These are phyloP conservation scores for Carduelis carduelis DNA, from an alignment of 2,797 vertebrate genomes.

Conservation along the genomic window DNA sequence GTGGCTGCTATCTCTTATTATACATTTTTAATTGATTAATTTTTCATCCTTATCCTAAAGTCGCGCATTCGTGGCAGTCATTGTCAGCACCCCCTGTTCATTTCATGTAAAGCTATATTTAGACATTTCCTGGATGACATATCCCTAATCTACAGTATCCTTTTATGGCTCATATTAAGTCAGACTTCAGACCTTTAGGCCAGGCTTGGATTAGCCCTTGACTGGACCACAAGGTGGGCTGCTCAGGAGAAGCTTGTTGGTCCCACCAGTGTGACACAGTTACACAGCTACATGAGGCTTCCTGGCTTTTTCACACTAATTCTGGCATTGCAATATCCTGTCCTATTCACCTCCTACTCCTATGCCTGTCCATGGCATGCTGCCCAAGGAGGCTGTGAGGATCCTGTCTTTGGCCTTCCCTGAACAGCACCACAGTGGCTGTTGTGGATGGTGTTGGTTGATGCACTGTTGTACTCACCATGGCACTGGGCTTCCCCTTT, in stretches of 20 bases:
- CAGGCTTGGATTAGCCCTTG: neutral
- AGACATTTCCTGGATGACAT: conserved; percentile 28
- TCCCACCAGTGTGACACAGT: accelerated
- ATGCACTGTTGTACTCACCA: neutral
- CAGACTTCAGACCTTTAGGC: neutral
- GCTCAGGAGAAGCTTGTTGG: neutral
- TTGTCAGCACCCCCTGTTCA: conserved; percentile 10
- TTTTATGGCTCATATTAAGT: neutral
- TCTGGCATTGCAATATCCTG: neutral
- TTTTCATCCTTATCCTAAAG: conserved; percentile 48
- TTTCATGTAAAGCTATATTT: conserved; percentile 43
- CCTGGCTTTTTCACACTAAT: neutral
- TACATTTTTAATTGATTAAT: conserved; percentile 63
- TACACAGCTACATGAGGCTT: neutral
- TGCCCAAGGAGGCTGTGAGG: accelerated
- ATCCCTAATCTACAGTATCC: neutral
- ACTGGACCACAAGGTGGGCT: neutral
- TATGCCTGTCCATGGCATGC: accelerated
- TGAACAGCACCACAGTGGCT: accelerated
- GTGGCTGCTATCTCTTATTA: conserved; percentile 26
- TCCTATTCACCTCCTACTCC: neutral
- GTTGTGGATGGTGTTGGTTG: accelerated
- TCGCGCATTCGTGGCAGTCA: neutral
- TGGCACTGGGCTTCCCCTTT: neutral
- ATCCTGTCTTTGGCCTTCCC: neutral